Evolutionary conservation across 2,888 invertebrate species (phyloP).

Genomic region (Eueremaeus valkanovi): DNA sequence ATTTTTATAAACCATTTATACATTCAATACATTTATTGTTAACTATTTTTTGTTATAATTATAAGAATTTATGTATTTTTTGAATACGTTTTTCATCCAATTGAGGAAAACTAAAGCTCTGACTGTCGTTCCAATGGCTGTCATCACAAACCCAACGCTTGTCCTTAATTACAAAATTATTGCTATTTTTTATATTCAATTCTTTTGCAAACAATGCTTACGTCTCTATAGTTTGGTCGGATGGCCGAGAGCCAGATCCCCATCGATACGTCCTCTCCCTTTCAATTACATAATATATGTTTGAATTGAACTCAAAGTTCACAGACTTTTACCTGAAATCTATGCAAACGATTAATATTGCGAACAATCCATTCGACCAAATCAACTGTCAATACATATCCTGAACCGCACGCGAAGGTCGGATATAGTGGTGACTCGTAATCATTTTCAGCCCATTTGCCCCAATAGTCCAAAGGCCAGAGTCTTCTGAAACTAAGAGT

Average conservation of each 20-base stretch:
- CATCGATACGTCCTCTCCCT: constrained; percentile 53
- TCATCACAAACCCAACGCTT: constrained; percentile 38
- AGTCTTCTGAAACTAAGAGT: constrained; percentile 50
- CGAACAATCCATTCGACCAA: constrained; percentile 50
- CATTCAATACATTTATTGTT: background rate
- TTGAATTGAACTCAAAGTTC: background rate
- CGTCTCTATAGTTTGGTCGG: constrained; percentile 47
- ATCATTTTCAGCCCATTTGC: constrained; percentile 52
- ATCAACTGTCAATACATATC: constrained; percentile 50
- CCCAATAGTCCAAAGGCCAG: constrained; percentile 52
- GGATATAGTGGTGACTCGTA: constrained; percentile 51
- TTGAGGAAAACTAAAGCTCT: constrained; percentile 35
- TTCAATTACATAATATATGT: no score
- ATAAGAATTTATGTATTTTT: constrained; percentile 6
- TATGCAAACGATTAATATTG: constrained; percentile 49
- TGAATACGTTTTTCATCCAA: constrained; percentile 16
- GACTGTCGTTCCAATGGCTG: constrained; percentile 11
- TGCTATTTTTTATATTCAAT: background rate
- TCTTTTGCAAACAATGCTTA: constrained; percentile 41
- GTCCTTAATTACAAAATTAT: constrained; percentile 21
- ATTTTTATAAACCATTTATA: background rate
- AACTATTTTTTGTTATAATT: background rate
- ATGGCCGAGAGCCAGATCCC: constrained; percentile 53
- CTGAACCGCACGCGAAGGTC: constrained; percentile 53
- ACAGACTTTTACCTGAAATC: constrained; percentile 43